Percentiles rank a stretch among this genome's conserved stretches.
Conservation (phyloP, 2,888 invertebrate genomes). For the Polietes domitor region DNA sequence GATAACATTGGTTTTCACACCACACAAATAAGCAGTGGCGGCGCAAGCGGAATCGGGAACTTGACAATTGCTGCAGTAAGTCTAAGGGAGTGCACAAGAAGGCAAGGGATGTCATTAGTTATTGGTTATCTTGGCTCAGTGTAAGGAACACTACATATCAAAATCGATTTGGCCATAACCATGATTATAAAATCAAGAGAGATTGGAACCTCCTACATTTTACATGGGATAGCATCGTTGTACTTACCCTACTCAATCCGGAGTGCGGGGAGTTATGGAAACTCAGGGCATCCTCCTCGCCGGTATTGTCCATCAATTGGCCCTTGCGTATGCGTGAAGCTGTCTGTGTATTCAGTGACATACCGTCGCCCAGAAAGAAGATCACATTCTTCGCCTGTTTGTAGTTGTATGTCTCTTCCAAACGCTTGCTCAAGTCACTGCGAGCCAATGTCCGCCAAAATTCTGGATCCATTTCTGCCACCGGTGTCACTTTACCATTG, state of each 20-base stretch:
- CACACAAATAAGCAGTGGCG: conserved; percentile 80
- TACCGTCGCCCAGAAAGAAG: conserved; percentile 83
- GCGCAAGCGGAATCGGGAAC: conserved; percentile 88
- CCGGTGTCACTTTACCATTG: conserved; percentile 21
- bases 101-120: too few relatives aligned
- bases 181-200: too few relatives aligned
- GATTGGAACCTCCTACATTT: too few relatives aligned
- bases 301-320: conserved; percentile 82
- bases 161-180: too few relatives aligned
- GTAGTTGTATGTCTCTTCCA: conserved; percentile 56
- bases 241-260: conserved; percentile 84
- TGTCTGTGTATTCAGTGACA: conserved; percentile 86
- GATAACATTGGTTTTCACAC: conserved; percentile 86
- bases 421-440: conserved; percentile 65
- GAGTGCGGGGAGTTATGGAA: conserved; percentile 85
- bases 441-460: conserved; percentile 71
- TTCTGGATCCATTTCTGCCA: conserved; percentile 41
- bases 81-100: too few relatives aligned
- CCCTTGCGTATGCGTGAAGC: conserved; percentile 86
- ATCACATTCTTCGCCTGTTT: conserved; percentile 74
- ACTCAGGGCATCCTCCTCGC: conserved; percentile 84
- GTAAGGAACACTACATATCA: too few relatives aligned
- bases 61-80: conserved; percentile 84
- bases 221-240: too few relatives aligned
- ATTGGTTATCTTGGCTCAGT: too few relatives aligned